Evolutionary conservation across 2,888 invertebrate genomes (phyloP).

Genomic region (Pedicia rivosa): DNA sequence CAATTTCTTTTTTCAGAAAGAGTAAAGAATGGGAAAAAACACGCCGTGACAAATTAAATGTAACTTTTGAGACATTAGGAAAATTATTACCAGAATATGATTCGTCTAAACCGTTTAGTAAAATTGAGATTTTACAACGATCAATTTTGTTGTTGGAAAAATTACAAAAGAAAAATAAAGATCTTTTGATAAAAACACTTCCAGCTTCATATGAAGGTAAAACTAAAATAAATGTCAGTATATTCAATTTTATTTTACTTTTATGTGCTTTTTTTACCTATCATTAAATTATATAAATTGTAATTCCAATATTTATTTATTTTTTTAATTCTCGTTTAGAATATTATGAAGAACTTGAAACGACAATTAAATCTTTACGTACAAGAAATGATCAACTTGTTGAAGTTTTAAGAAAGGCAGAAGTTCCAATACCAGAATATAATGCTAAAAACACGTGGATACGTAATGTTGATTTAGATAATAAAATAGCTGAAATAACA

Average conservation of each 20-base stretch:
- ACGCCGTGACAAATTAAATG: slow-evolving; percentile 38
- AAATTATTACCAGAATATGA: slow-evolving; percentile 24
- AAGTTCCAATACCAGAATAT: slow-evolving; percentile 13
- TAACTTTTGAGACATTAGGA: slow-evolving; percentile 22
- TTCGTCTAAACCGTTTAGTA: slow-evolving; percentile 26
- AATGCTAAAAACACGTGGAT: slow-evolving; percentile 5
- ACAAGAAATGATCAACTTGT: slow-evolving; percentile 14
- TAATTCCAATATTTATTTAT: background rate
- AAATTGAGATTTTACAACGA: slow-evolving; percentile 30
- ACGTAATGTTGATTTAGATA: slow-evolving; percentile 1
- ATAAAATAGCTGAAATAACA: slow-evolving; percentile 1
- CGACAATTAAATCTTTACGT: slow-evolving; percentile 13
- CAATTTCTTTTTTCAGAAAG: too few species aligned
- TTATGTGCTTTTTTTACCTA: too few species aligned
- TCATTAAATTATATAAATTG: too few species aligned
- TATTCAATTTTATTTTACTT: too few species aligned
- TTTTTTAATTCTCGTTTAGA: slow-evolving; percentile 9
- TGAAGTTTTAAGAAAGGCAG: slow-evolving; percentile 13
- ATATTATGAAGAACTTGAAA: slow-evolving; percentile 13
- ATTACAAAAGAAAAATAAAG: slow-evolving; percentile 25
- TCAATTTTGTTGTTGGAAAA: slow-evolving; percentile 26
- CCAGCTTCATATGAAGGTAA: too few species aligned
- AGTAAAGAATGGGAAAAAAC: slow-evolving; percentile 44
- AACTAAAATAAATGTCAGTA: too few species aligned
- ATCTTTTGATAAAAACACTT: too few species aligned